Percentiles rank a stretch among this genome's conserved stretches.
These are phyloP conservation scores for Patella caerulea DNA, from an alignment of 2,888 invertebrate species.

Conservation along the genomic window DNA sequence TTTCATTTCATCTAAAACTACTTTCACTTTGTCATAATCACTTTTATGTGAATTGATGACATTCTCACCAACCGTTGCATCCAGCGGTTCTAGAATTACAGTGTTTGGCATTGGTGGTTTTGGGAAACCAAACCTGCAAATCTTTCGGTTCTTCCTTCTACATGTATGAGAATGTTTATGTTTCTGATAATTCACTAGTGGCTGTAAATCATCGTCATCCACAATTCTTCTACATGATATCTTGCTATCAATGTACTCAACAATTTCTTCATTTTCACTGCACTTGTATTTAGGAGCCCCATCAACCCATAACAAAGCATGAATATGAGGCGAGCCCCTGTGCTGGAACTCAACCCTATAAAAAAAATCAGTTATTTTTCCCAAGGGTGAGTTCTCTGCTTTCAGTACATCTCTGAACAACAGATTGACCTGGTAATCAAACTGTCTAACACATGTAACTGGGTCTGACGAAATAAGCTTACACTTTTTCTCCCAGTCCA, in stretches of 20 bases:
- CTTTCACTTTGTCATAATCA: background rate
- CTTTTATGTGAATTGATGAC: too few species aligned
- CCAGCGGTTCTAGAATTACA: conserved; percentile 11
- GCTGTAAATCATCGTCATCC: conserved; percentile 24
- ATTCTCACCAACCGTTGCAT: background rate
- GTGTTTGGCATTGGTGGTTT: conserved; percentile 8
- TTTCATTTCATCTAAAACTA: too few species aligned
- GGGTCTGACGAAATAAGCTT: conserved; percentile 42
- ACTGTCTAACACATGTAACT: conserved; percentile 46
- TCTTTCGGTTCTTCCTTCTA: conserved; percentile 7
- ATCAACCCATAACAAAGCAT: conserved; percentile 42
- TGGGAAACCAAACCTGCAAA: conserved; percentile 15
- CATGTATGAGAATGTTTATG: conserved; percentile 35
- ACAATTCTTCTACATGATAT: conserved; percentile 31
- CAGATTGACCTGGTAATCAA: conserved; percentile 41
- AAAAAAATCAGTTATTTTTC: conserved; percentile 39
- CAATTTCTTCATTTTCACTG: conserved; percentile 29
- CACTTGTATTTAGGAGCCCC: conserved; percentile 36
- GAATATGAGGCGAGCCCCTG: conserved; percentile 48
- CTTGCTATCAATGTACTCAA: conserved; percentile 29
- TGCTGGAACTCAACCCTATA: conserved; percentile 51
- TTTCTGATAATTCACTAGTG: conserved; percentile 23
- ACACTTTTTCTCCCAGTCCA: conserved; percentile 41
- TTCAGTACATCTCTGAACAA: conserved; percentile 33
- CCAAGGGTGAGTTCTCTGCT: conserved; percentile 32